Evolutionary conservation across 1,140 invertebrate genomes (phyloP).

Genomic region (Drosophila gunungcola): DNA sequence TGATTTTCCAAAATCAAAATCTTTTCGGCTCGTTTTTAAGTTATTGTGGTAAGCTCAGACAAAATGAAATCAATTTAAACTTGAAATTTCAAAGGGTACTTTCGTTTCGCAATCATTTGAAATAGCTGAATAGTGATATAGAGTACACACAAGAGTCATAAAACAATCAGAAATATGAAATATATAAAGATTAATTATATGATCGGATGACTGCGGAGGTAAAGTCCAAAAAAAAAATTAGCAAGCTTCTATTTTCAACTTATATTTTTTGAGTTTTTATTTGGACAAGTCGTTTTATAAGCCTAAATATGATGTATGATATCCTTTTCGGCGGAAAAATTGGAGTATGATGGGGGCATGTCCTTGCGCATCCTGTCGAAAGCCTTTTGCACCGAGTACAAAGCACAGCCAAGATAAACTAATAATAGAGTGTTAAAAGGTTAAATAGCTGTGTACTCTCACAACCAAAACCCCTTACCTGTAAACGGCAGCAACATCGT

Average conservation of each 20-base stretch:
- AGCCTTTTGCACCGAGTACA: slow-evolving; percentile 29
- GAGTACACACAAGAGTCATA: too few species aligned
- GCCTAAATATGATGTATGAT: slow-evolving; percentile 26
- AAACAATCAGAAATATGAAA: too few species aligned
- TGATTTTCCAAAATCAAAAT: too few species aligned
- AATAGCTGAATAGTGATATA: too few species aligned
- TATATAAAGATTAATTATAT: too few species aligned
- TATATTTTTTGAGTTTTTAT: not conserved
- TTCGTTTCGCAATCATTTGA: too few species aligned
- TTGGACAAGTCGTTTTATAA: not conserved
- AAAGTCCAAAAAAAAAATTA: not conserved
- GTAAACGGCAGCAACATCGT: not conserved
- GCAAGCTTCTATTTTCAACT: not conserved
- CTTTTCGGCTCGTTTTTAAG: too few species aligned
- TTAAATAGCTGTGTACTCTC: too few species aligned
- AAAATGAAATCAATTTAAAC: too few species aligned
- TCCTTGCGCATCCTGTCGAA: slow-evolving; percentile 40
- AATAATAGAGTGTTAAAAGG: not conserved
- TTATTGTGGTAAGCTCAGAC: too few species aligned
- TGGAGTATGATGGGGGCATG: slow-evolving; percentile 16
- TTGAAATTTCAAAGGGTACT: too few species aligned
- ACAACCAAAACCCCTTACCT: slow-evolving; percentile 3
- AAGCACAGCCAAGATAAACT: slow-evolving; percentile 34
- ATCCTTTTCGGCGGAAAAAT: slow-evolving; percentile 10
- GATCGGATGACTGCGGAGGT: too few species aligned